Evolutionary conservation across 2,888 invertebrate genomes (phyloP).

Genomic region (Linyphia triangularis): DNA sequence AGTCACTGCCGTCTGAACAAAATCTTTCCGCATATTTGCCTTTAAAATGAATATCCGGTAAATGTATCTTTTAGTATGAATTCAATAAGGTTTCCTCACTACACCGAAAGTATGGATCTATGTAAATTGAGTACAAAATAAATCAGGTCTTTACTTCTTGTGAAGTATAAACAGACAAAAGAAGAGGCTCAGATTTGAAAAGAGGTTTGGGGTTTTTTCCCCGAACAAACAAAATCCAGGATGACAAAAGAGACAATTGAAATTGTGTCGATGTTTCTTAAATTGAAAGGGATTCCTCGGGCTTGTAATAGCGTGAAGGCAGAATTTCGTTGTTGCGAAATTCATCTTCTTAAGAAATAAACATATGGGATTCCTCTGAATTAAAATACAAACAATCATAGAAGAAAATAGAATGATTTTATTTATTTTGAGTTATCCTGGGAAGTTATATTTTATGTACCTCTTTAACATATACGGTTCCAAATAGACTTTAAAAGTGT

Average conservation of each 20-base stretch:
- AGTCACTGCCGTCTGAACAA: background rate
- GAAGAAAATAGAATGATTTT: background rate
- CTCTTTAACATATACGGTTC: too few relatives aligned
- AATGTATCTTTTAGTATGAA: background rate
- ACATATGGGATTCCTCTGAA: background rate
- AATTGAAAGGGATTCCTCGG: background rate
- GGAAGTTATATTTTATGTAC: background rate
- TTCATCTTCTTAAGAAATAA: background rate
- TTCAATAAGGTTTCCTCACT: background rate
- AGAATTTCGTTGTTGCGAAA: background rate
- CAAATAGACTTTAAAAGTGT: too few relatives aligned
- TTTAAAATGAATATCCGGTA: slow-evolving; percentile 42
- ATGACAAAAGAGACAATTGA: background rate
- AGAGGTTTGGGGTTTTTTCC: background rate
- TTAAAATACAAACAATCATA: background rate
- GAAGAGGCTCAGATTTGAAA: slow-evolving; percentile 22
- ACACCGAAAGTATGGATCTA: slow-evolving; percentile 13
- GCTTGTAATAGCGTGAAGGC: background rate
- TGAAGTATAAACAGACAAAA: slow-evolving; percentile 4
- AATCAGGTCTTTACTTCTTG: slow-evolving; percentile 12
- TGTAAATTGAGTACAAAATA: slow-evolving; percentile 36
- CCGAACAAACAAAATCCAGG: background rate
- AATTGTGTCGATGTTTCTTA: background rate
- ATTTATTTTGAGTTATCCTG: background rate
- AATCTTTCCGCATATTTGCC: slow-evolving; percentile 28